Evolutionary conservation across 2,888 invertebrate genomes (phyloP).

Genomic region (Volucella zonaria): DNA sequence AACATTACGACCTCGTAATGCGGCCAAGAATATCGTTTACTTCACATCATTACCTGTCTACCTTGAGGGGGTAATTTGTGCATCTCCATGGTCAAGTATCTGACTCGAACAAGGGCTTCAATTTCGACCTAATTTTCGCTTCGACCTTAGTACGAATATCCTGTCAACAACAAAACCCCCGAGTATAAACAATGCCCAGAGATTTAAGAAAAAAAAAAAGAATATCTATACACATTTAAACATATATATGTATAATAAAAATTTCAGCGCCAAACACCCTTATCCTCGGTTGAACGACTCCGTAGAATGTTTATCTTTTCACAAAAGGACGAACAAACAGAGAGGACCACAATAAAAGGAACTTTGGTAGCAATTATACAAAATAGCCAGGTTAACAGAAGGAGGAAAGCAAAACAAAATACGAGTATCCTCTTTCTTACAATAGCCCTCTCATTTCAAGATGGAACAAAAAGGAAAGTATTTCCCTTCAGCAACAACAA

Average conservation of each 20-base stretch:
- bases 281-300: slow-evolving; percentile 42
- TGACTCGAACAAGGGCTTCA: slow-evolving; percentile 35
- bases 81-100: slow-evolving; percentile 66
- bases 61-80: slow-evolving; percentile 64
- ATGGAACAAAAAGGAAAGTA: neutral
- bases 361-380: slow-evolving; percentile 52
- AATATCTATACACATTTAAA: neutral
- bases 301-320: slow-evolving; percentile 28
- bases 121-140: slow-evolving; percentile 39
- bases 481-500: slow-evolving; percentile 35
- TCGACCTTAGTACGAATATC: neutral
- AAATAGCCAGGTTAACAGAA: slow-evolving; percentile 52
- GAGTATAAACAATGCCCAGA: neutral
- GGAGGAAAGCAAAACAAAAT: slow-evolving; percentile 16
- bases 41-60: slow-evolving; percentile 67
- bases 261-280: slow-evolving; percentile 21
- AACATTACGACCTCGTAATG: slow-evolving; percentile 23
- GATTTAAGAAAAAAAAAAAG: neutral
- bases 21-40: slow-evolving; percentile 45
- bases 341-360: slow-evolving; percentile 9
- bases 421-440: neutral
- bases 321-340: neutral
- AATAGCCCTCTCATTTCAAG: slow-evolving; percentile 31
- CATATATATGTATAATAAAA: neutral
- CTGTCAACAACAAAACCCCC: slow-evolving; percentile 15